Percentiles rank a stretch among this genome's conserved stretches.
phyloP scores from a whole-genome alignment of 2,797 vertebrate species.

The Lemur catta region DNA sequence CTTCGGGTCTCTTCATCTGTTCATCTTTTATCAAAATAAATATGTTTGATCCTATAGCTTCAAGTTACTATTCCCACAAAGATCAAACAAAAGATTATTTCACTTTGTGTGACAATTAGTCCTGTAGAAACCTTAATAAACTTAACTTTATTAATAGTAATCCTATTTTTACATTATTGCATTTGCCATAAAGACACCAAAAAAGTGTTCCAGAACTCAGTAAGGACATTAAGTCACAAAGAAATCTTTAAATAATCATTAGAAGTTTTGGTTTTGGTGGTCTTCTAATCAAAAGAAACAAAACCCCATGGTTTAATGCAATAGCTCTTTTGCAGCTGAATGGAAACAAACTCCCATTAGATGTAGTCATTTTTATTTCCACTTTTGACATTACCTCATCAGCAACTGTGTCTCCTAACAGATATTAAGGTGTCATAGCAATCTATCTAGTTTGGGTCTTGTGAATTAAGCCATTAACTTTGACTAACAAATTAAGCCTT shows the following conservation, averaged over 20 bases:
- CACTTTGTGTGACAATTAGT: neutral
- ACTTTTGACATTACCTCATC: slow-evolving; percentile 23
- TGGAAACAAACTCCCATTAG: neutral
- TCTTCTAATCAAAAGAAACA: slow-evolving; percentile 23
- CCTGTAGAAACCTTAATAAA: neutral
- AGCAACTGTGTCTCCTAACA: neutral
- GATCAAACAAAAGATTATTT: neutral
- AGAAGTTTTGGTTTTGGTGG: slow-evolving; percentile 1
- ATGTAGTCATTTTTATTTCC: neutral
- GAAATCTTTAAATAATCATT: neutral
- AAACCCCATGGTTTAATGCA: neutral
- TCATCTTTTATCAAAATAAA: neutral
- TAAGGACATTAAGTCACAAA: neutral
- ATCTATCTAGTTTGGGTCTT: neutral
- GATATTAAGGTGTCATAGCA: neutral
- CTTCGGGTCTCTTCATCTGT: neutral
- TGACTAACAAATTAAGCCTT: neutral
- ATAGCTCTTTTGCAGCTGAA: neutral
- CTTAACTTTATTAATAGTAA: neutral
- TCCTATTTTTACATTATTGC: neutral
- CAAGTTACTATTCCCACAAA: neutral
- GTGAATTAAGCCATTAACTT: neutral
- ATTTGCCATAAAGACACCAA: neutral
- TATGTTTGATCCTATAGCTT: neutral
- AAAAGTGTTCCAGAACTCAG: neutral